Evolutionary conservation across 2,888 invertebrate species (phyloP).

Genomic region (Caradrina clavipalpis): DNA sequence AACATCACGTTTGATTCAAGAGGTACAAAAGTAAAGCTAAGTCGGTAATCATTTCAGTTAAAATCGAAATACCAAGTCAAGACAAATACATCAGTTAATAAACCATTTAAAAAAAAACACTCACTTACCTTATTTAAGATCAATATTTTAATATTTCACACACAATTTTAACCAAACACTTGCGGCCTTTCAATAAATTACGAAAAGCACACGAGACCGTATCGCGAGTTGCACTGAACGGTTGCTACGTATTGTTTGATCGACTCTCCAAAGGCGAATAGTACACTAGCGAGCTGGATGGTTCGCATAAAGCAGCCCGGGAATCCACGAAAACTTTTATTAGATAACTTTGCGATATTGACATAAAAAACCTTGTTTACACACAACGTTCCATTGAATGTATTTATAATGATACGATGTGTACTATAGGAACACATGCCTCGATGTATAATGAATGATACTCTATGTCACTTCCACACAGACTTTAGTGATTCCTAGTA

Average conservation of each 20-base stretch:
- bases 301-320: slow-evolving; percentile 46
- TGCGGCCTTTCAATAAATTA: slow-evolving; percentile 16
- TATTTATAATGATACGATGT: slow-evolving; percentile 17
- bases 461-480: slow-evolving; percentile 22
- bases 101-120: neutral
- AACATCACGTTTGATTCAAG: neutral
- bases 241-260: slow-evolving; percentile 68
- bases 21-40: neutral
- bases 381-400: slow-evolving; percentile 37
- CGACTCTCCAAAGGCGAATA: slow-evolving; percentile 74
- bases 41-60: neutral
- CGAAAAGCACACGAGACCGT: slow-evolving; percentile 30
- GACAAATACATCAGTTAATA: neutral
- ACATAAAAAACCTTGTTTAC: slow-evolving; percentile 3
- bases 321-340: slow-evolving; percentile 62
- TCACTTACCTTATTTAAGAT: slow-evolving; percentile 49
- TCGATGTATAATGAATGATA: slow-evolving; percentile 58
- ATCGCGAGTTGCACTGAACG: slow-evolving; percentile 22
- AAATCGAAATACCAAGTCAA: neutral
- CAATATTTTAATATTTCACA: slow-evolving; percentile 1
- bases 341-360: slow-evolving; percentile 26
- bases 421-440: slow-evolving; percentile 38
- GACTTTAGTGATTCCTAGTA: slow-evolving; percentile 44
- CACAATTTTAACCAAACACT: slow-evolving; percentile 24
- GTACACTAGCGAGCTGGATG: slow-evolving; percentile 27